Conservation (phyloP, 2,888 invertebrate species). For the Acanthoscelides obtectus region DNA sequence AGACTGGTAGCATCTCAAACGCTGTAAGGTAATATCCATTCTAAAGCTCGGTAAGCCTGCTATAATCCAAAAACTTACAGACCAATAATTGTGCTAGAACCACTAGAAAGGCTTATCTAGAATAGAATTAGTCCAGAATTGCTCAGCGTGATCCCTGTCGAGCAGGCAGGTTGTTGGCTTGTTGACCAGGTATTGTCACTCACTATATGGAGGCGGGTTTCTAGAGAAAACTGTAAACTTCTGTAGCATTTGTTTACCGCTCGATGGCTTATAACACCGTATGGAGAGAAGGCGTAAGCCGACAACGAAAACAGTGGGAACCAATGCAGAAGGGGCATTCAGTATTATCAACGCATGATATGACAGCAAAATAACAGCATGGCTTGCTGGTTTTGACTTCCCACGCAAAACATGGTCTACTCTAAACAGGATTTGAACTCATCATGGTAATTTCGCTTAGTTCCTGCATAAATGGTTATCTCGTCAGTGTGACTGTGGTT, state of each 20-base stretch:
- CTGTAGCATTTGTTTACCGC: conserved; percentile 15
- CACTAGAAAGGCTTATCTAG: conserved; percentile 14
- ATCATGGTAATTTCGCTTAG: too few species aligned
- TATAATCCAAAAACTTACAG: conserved; percentile 5
- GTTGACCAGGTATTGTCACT: conserved; percentile 20
- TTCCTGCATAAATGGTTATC: too few species aligned
- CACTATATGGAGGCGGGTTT: conserved; percentile 21
- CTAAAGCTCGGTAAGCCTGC: conserved; percentile 11
- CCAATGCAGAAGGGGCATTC: too few species aligned
- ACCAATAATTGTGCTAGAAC: conserved; percentile 6
- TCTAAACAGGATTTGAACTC: too few species aligned
- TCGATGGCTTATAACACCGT: conserved; percentile 20
- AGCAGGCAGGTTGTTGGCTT: conserved; percentile 22
- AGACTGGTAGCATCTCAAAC: conserved; percentile 6
- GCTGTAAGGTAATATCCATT: conserved; percentile 10
- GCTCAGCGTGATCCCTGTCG: conserved; percentile 12
- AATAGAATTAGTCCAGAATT: conserved; percentile 15
- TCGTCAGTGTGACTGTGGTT: too few species aligned
- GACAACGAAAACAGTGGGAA: too few species aligned
- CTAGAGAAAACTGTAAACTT: conserved; percentile 17
- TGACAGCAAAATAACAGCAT: too few species aligned
- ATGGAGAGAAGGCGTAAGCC: conserved; percentile 16
- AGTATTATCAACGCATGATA: too few species aligned
- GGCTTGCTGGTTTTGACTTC: too few species aligned
- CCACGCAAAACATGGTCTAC: too few species aligned